Evolutionary conservation across 2,797 vertebrate species (phyloP).

Genomic region (Platyrinchus mystaceus): DNA sequence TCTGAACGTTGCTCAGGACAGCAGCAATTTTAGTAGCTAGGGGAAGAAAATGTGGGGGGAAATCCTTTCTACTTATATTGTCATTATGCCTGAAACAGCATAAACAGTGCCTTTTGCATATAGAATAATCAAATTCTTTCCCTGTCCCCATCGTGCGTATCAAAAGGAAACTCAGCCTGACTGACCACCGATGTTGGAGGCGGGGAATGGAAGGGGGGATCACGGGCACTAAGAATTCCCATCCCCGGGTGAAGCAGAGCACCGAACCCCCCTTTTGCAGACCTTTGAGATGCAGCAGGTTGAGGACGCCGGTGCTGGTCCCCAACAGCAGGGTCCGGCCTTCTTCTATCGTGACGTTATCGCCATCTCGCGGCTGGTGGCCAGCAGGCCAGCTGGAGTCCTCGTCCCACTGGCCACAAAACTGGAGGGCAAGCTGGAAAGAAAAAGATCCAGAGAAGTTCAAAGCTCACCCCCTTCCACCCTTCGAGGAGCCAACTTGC

Average conservation of each 20-base stretch:
- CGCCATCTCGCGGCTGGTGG: slow-evolving; percentile 79
- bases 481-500: neutral
- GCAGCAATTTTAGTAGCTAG: neutral
- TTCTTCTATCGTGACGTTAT: slow-evolving; percentile 77
- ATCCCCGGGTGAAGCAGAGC: neutral
- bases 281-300: slow-evolving; percentile 76
- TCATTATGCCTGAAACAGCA: neutral
- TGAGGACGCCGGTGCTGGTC: slow-evolving; percentile 56
- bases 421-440: slow-evolving; percentile 48
- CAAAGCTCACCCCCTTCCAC: neutral
- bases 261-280: neutral
- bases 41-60: accelerated
- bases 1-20: neutral
- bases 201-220: neutral
- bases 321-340: slow-evolving; percentile 65
- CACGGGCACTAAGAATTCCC: neutral
- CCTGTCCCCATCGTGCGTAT: neutral
- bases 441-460: neutral
- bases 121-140: neutral
- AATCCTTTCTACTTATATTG: neutral
- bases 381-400: slow-evolving; percentile 70
- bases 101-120: neutral
- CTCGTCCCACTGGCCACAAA: slow-evolving; percentile 69
- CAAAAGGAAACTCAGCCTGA: neutral
- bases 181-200: neutral